Base-by-base conservation (phyloP, 2,888 invertebrate genomes). In the Aporophyla lueneburgensis region DNA sequence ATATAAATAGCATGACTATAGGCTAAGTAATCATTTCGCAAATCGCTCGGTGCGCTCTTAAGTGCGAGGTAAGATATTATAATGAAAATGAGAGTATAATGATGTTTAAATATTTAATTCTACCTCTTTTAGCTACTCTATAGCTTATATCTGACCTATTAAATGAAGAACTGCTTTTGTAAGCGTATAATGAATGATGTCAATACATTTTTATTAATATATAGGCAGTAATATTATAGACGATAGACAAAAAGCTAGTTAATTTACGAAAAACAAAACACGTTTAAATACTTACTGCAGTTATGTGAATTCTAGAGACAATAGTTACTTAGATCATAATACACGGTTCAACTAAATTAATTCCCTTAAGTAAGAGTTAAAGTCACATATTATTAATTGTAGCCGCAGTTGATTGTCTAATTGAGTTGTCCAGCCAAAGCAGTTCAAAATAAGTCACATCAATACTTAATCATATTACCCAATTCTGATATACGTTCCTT, bases 401-500 rank as follows among this genome's bases (percentile, higher is more conserved):
- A n/a, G n/a, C n/a, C n/a, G n/a, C 16, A 9, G n/a, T n/a, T n/a
- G n/a, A n/a, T 24, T 46, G 12, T 63, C 14, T 58, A 58, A 58
- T 27, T 19, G 46, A 49, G 19, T 63, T 19, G 1, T 19, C 51
- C 14, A 51, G 21, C 9, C 9, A 19, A 51, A 51, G 6, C 9
- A 7, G 0, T 49, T 49, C n/a, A n/a, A 4, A 46, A 10, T 68
- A 27, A 5, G 0, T 21, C 14, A 21, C 19, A 7, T 5, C 46
- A 33, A 7, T 19, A 3, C 10, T 27, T 19, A 16, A 24, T 10
- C 9, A 1, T 12, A 24, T 33, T 70, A 81, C 24, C 66, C 54
- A 67, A 81, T 62, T 67, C 61, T 69, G 19, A 80, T 70, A 53
- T 81, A 80, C n/a, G 71, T 49, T 24, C 82, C 80, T 21, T 71